These are phyloP conservation scores for Aphaenogaster rudis DNA, from an alignment of 1,140 invertebrate genomes.

Conservation along the genomic window DNA sequence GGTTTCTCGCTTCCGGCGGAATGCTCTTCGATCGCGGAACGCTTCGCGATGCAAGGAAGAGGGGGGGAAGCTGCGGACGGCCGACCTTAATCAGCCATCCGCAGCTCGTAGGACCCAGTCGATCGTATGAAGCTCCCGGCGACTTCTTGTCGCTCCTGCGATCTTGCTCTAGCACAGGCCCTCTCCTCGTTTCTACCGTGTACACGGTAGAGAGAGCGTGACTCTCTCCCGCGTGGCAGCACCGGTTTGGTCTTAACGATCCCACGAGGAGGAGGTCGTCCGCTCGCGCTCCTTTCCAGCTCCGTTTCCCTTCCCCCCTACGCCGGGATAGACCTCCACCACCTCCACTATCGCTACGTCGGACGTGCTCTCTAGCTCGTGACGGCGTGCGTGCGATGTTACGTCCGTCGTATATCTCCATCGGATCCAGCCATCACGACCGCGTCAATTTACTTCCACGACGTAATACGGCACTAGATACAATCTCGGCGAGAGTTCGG, in stretches of 20 bases:
- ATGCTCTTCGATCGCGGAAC: background rate
- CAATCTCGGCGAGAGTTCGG: background rate
- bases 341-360: slow-evolving; percentile 1
- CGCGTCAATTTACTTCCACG: background rate
- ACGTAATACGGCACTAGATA: background rate
- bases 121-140: slow-evolving; percentile 32
- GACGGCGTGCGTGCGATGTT: background rate
- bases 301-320: slow-evolving; percentile 24
- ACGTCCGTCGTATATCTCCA: slow-evolving; percentile 19
- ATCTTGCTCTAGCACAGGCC: slow-evolving; percentile 77
- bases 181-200: slow-evolving; percentile 85
- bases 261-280: slow-evolving; percentile 36
- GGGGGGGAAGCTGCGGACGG: background rate
- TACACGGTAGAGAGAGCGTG: slow-evolving; percentile 77
- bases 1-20: background rate
- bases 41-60: too few relatives aligned
- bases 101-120: slow-evolving; percentile 23
- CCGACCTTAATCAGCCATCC: slow-evolving; percentile 49
- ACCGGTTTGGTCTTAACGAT: slow-evolving; percentile 79
- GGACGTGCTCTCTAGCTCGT: background rate
- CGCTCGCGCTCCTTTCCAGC: slow-evolving; percentile 25
- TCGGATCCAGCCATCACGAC: background rate
- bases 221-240: slow-evolving; percentile 78
- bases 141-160: slow-evolving; percentile 78
- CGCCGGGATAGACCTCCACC: slow-evolving; percentile 5